Evolutionary conservation across 2,888 invertebrate species (phyloP), one percentile per base, ranked within the genome.

Genomic region (Nymphalis polychloros): DNA sequence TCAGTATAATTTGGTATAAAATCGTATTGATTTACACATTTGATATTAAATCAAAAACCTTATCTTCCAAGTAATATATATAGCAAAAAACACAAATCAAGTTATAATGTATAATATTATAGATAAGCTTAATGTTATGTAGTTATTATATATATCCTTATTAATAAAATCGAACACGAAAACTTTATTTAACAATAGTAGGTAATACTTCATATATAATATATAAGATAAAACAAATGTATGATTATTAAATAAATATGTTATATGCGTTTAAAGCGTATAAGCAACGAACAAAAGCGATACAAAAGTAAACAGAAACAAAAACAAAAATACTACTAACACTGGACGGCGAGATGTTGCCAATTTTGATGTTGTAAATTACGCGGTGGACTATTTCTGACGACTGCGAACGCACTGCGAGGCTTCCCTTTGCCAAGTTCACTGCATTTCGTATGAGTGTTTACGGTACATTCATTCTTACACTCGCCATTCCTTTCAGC

Each of bases 331-430:
- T 72, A 82, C 93, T 93, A 94, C 94, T 94, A 94, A 94, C 94
- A 94, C 85, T 94, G 94, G 81, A 94, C 94, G 79, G 94, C 90
- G 84, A 94, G 93, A 87, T 94, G 94, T 86, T 94, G 94, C 94
- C 94, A 94, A 88, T 93, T 89, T 78, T 89, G 53, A 17, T 55
- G 87, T 74, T 87, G 88, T 67, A 81, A 83, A 85, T 84, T 85
- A 80, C 93, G 90, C 85, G 93, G 92, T 86, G 93, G 93, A 87
- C 89, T 93, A 86, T 93, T 94, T 90, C 93, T 93, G 88, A 93
- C 94, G 86, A 90, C 94, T 81, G 93, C 94, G 92, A 93, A 94
- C 82, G 94, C 94, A 90, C 94, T 94, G 87, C 93, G 92, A 89
- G 90, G 92, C 93, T 94, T 93, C 81, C 87, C 91, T 90, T 88